phyloP scores from a whole-genome alignment of 2,797 vertebrate species.

The Ctenochaetus hawaiiensis region DNA sequence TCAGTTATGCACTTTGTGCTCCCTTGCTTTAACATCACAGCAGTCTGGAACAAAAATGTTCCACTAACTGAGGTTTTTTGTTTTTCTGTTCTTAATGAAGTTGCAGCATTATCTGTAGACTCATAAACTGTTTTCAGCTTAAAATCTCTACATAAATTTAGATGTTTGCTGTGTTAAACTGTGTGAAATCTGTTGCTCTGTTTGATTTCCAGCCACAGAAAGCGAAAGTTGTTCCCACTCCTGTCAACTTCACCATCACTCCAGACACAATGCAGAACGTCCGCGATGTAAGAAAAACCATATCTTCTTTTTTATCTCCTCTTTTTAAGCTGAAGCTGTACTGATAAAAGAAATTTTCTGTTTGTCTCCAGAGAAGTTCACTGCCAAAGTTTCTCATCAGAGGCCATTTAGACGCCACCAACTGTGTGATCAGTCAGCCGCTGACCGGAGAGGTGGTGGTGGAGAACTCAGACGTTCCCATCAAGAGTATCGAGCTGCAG shows the following conservation, averaged over 20 bases:
- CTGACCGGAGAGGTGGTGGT: constrained; percentile 93
- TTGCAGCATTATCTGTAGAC: no score
- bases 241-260: constrained; percentile 95
- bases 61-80: no score
- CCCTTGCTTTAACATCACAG: no score
- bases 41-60: no score
- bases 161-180: no score
- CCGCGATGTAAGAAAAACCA: constrained; percentile 86
- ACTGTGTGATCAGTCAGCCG: constrained; percentile 92
- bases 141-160: no score
- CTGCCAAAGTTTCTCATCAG: constrained; percentile 93
- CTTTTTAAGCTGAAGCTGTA: neutral
- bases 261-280: constrained; percentile 95
- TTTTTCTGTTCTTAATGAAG: no score
- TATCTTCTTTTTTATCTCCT: no score
- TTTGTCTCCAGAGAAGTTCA: constrained; percentile 81
- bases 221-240: constrained; percentile 87
- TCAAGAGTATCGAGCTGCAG: constrained; percentile 96
- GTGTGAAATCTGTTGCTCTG: neutral
- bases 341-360: neutral
- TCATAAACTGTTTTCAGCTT: no score
- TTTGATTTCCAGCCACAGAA: constrained; percentile 89
- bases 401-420: constrained; percentile 92
- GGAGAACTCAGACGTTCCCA: constrained; percentile 91
- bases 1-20: no score